Conservation (phyloP, 1,140 invertebrate species). For the Globodera rostochiensis region DNA sequence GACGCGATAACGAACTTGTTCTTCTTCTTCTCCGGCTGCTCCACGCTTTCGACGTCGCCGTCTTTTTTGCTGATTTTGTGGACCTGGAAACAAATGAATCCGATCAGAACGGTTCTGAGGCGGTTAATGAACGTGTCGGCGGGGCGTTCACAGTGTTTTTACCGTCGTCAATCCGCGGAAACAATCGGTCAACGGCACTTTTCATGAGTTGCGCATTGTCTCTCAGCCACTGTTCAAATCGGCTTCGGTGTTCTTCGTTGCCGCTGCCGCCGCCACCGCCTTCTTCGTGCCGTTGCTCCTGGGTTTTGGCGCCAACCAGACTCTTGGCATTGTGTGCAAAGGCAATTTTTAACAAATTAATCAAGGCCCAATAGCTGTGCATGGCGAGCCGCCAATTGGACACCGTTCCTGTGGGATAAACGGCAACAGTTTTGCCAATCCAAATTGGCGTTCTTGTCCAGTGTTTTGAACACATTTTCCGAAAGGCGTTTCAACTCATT, state of each 20-base stretch:
- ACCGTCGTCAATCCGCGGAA: neutral
- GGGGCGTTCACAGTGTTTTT: too few relatives aligned
- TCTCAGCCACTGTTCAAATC: neutral
- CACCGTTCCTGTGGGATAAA: neutral
- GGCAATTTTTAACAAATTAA: neutral
- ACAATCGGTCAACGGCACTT: neutral
- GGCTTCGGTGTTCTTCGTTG: neutral
- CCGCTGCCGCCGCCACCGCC: too few relatives aligned
- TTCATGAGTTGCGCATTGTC: neutral
- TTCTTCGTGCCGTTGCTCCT: neutral
- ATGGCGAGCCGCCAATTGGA: neutral
- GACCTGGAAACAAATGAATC: too few relatives aligned
- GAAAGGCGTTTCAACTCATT: too few relatives aligned
- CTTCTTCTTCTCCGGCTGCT: neutral
- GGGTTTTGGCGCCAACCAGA: neutral
- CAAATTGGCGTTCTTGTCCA: too few relatives aligned
- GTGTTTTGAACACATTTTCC: too few relatives aligned
- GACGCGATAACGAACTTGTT: neutral
- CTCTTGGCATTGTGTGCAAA: neutral
- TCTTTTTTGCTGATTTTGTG: too few relatives aligned
- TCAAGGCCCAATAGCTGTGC: neutral
- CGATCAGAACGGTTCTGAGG: too few relatives aligned
- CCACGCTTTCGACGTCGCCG: neutral
- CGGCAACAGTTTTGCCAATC: too few relatives aligned
- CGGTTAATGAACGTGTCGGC: too few relatives aligned